These are phyloP conservation scores for Polylopha cassiicola DNA, from an alignment of 2,888 invertebrate genomes.

Conservation along the genomic window DNA sequence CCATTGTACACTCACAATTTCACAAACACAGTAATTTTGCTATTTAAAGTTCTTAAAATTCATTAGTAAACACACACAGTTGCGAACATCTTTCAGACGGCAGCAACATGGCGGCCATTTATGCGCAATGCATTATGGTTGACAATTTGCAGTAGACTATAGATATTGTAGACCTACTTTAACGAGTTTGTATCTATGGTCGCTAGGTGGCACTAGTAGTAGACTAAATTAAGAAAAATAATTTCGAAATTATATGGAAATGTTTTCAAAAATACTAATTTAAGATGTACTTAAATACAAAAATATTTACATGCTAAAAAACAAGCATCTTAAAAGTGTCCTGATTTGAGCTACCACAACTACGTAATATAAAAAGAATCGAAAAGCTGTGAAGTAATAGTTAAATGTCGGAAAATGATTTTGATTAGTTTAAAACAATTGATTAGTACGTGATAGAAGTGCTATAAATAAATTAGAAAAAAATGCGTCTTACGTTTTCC, in stretches of 20 bases:
- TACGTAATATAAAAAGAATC: no score
- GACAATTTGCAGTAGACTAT: slow-evolving; percentile 74
- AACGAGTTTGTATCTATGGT: slow-evolving; percentile 32
- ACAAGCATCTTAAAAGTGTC: no score
- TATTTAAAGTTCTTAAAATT: slow-evolving; percentile 69
- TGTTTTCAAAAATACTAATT: background rate
- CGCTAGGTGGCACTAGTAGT: slow-evolving; percentile 42
- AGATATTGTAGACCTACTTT: slow-evolving; percentile 56
- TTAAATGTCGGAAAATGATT: no score
- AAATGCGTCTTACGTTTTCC: slow-evolving; percentile 20
- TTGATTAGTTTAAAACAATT: no score
- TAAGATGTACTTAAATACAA: no score
- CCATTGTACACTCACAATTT: slow-evolving; percentile 76
- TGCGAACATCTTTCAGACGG: slow-evolving; percentile 78
- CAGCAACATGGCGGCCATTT: slow-evolving; percentile 79
- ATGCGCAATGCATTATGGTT: slow-evolving; percentile 78
- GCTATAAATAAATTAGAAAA: slow-evolving; percentile 5
- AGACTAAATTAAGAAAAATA: slow-evolving; percentile 9
- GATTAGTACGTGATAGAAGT: no score
- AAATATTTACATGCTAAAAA: no score
- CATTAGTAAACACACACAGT: slow-evolving; percentile 78
- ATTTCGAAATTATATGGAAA: slow-evolving; percentile 1
- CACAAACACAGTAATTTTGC: slow-evolving; percentile 74
- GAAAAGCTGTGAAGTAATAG: no score
- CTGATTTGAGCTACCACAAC: no score